Percentiles rank a stretch among this genome's conserved stretches.
Conservation (phyloP, 2,797 vertebrate species). For the Euthynnus affinis region DNA sequence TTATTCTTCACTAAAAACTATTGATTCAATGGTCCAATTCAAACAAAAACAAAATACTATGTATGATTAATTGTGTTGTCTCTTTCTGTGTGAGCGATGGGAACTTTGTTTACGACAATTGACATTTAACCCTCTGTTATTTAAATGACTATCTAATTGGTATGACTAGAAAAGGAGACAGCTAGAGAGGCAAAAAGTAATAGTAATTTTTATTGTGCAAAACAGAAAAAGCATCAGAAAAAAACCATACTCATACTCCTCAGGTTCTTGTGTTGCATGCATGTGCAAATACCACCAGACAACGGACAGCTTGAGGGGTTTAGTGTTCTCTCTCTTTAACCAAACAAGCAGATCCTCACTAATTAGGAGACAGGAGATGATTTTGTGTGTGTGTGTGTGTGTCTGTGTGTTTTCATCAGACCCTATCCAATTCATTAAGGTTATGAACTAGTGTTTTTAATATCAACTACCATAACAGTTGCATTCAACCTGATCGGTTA, state of each 20-base stretch:
- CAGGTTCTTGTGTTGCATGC: not conserved
- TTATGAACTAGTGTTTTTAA: not conserved
- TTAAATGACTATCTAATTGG: not conserved
- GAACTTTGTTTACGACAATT: too few relatives aligned
- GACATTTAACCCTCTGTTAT: not conserved
- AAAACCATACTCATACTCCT: not conserved
- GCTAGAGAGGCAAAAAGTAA: too few relatives aligned
- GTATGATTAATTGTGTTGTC: not conserved
- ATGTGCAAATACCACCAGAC: not conserved
- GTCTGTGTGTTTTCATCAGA: constrained; percentile 1
- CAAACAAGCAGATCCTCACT: not conserved
- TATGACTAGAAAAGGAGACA: not conserved
- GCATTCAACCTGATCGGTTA: not conserved
- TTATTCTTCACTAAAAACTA: too few relatives aligned
- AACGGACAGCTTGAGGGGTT: not conserved
- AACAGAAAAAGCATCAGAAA: not conserved
- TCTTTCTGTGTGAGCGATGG: not conserved
- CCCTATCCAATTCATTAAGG: not conserved
- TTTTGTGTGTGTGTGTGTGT: not conserved
- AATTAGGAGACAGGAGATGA: not conserved
- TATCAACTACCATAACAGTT: not conserved
- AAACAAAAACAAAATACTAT: not conserved
- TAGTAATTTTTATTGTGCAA: too few relatives aligned
- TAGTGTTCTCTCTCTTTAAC: constrained; percentile 4
- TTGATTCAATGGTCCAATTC: too few relatives aligned